Percentiles rank a stretch among this genome's conserved stretches.
phyloP scores from a whole-genome alignment of 1,140 invertebrate genomes.

The Tetramorium simillimum region DNA sequence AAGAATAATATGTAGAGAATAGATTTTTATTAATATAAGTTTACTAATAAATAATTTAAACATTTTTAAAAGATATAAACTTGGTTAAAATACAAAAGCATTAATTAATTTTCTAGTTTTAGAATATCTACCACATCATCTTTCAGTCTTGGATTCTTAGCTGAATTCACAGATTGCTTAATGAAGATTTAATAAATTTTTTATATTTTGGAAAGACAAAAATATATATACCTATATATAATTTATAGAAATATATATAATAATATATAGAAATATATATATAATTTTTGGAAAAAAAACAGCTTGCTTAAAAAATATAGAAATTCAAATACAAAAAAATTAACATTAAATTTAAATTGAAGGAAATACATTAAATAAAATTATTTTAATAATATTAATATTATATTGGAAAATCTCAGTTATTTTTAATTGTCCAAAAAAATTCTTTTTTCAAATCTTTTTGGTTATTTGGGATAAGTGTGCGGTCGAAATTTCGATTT shows the following conservation, averaged over 20 bases:
- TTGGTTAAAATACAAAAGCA: background rate
- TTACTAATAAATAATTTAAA: background rate
- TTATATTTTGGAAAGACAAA: too few relatives aligned
- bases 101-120: background rate
- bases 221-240: too few relatives aligned
- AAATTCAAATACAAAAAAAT: background rate
- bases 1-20: background rate
- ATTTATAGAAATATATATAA: too few relatives aligned
- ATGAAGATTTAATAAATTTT: background rate
- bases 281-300: background rate
- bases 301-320: background rate
- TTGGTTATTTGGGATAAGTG: background rate
- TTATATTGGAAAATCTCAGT: background rate
- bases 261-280: too few relatives aligned
- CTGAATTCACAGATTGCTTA: background rate
- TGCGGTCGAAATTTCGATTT: background rate
- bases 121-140: background rate
- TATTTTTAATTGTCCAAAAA: background rate
- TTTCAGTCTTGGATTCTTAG: background rate
- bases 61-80: background rate
- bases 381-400: background rate
- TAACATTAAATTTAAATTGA: background rate
- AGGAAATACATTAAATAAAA: constrained; percentile 1
- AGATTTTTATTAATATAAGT: background rate
- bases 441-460: background rate